Evolutionary conservation across 2,888 invertebrate genomes (phyloP), one percentile per base, ranked within the genome.

Genomic region (Amiota mariae): DNA sequence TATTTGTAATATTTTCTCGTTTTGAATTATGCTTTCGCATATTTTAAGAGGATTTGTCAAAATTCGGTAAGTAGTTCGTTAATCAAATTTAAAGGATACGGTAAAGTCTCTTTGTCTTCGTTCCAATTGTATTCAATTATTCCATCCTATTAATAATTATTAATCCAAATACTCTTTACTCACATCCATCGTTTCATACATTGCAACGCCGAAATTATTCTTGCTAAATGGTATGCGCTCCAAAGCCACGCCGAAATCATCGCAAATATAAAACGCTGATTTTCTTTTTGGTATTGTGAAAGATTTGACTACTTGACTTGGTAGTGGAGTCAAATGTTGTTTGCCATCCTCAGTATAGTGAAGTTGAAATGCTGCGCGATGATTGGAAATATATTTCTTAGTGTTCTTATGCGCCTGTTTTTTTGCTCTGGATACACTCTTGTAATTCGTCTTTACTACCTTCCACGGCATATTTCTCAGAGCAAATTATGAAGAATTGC

Each of bases 11-110:
- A 63, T 63, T 63, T 36, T 6, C 36, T 6, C n/a, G 46, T 59
- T 63, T 13, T 63, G 63, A 63, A 63, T 18, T 46, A 68, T 68
- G 82, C 72, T 78, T 77, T 77, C 78, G 85, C 77, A 84, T 85
- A 85, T 85, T 84, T 81, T 85, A 82, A 79, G 75, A 85, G 83
- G 83, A 84, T 85, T 85, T 84, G 78, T 79, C 79, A 84, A 84
- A 83, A 83, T 85, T 84, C 84, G 82, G 78, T 82, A 82, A 85
- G 36, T 57, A 71, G 13, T 24, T 48, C 59, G 49, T 47, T 59
- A 70, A 70, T 54, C 24, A 61, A 49, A 71, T 49, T 71, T 71
- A 71, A 8, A 51, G n/a, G 8, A 8, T 51, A 51, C 3, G 12
- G 4, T 51, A 51, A 51, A 11, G n/a, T 4, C 54, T 12, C 12